phyloP scores from a whole-genome alignment of 2,888 invertebrate genomes.

The Spilarctia lutea region DNA sequence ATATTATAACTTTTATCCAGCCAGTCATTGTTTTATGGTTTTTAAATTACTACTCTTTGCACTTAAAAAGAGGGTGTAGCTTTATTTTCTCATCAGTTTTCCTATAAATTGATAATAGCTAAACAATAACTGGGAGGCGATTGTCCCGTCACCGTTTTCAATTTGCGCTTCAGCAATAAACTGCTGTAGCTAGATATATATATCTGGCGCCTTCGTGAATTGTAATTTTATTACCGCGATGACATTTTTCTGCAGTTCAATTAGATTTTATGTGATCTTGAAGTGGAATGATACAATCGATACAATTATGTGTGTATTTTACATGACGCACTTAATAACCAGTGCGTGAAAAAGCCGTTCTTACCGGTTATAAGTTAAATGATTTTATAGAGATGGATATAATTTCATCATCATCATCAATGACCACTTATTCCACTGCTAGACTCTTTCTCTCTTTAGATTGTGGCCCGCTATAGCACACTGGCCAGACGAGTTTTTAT shows the following conservation, averaged over 20 bases:
- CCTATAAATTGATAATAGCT: conserved; percentile 71
- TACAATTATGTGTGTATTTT: conserved; percentile 23
- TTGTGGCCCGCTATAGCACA: no score
- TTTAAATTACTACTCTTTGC: conserved; percentile 11
- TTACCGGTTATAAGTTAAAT: no score
- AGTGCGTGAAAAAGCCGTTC: neutral
- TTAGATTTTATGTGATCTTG: conserved; percentile 72
- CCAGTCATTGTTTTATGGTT: neutral
- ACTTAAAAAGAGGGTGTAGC: conserved; percentile 1
- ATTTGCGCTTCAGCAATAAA: conserved; percentile 80
- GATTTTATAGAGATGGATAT: no score
- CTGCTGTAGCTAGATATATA: conserved; percentile 54
- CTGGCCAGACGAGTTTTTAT: no score
- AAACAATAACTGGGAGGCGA: conserved; percentile 77
- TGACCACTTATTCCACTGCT: no score
- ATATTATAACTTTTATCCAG: neutral
- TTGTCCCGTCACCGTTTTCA: conserved; percentile 75
- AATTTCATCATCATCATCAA: no score
- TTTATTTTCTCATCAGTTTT: conserved; percentile 50
- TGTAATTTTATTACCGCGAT: conserved; percentile 78
- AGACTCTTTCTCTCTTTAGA: no score
- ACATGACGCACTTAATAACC: neutral
- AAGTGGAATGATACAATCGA: conserved; percentile 37
- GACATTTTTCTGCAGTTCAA: conserved; percentile 77
- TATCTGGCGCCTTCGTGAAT: conserved; percentile 80